These are phyloP conservation scores for Aphidius gifuensis DNA, from an alignment of 1,140 invertebrate genomes.

Conservation along the genomic window DNA sequence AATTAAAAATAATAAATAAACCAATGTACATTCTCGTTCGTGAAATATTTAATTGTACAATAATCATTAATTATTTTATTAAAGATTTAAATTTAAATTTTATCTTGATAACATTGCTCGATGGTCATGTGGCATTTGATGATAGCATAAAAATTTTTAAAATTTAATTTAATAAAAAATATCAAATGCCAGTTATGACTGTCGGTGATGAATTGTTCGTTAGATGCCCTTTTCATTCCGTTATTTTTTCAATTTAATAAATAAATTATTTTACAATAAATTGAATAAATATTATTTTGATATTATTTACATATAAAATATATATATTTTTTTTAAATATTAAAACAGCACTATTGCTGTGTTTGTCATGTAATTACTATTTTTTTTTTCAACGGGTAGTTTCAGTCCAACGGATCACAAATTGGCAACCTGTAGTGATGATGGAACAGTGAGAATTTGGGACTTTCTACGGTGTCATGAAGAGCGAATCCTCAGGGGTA, in stretches of 20 bases:
- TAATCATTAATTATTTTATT: conserved; percentile 42
- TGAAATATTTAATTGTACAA: conserved; percentile 41
- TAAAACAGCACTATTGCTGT: background rate
- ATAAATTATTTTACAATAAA: too few species aligned
- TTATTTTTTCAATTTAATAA: conserved; percentile 30
- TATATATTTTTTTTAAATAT: too few species aligned
- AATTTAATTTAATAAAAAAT: conserved; percentile 20
- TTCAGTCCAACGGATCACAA: conserved; percentile 99
- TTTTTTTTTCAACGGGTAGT: conserved; percentile 62
- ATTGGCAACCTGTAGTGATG: conserved; percentile 98
- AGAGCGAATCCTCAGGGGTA: conserved; percentile 92
- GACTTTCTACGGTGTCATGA: conserved; percentile 97
- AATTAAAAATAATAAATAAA: conserved; percentile 19
- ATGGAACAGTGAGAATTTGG: conserved; percentile 97
- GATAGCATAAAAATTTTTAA: conserved; percentile 11
- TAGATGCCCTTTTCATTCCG: conserved; percentile 37
- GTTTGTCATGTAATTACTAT: conserved; percentile 32
- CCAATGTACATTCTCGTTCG: conserved; percentile 32
- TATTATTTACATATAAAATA: too few species aligned
- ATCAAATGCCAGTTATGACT: conserved; percentile 52
- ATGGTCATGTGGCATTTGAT: conserved; percentile 49
- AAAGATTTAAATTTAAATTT: conserved; percentile 25
- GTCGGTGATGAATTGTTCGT: conserved; percentile 48
- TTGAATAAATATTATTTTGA: too few species aligned
- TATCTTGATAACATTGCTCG: conserved; percentile 43